phyloP scores from a whole-genome alignment of 2,888 invertebrate species.

The Petrophora chlorosata region DNA sequence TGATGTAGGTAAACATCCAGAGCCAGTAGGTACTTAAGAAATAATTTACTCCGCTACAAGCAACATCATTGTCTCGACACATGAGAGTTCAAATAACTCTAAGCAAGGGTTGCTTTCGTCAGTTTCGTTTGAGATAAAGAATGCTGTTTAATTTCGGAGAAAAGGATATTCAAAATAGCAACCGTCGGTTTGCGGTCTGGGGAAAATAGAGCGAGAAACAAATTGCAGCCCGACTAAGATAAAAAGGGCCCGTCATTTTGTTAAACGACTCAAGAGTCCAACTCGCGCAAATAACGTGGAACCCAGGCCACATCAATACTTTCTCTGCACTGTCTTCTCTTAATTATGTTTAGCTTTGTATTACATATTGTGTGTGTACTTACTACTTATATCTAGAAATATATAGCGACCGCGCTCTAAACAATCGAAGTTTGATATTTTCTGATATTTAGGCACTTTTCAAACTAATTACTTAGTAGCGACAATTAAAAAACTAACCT shows the following conservation, averaged over 20 bases:
- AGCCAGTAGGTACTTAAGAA: too few species aligned
- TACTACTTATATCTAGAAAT: too few species aligned
- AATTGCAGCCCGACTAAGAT: conserved; percentile 78
- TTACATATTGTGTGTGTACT: neutral
- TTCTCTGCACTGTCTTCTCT: conserved; percentile 11
- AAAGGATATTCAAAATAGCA: conserved; percentile 73
- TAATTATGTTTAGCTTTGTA: conserved; percentile 14
- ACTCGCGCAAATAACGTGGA: conserved; percentile 62
- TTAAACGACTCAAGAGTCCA: conserved; percentile 72
- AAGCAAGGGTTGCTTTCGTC: neutral
- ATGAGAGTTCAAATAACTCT: neutral
- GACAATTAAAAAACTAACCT: too few species aligned
- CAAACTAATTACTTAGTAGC: too few species aligned
- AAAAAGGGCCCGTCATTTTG: conserved; percentile 81
- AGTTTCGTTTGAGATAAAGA: conserved; percentile 32
- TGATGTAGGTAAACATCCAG: too few species aligned
- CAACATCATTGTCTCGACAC: too few species aligned
- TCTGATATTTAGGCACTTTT: too few species aligned
- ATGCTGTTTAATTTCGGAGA: conserved; percentile 66
- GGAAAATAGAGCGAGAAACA: conserved; percentile 76
- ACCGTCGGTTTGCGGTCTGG: conserved; percentile 68
- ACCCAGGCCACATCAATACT: conserved; percentile 51
- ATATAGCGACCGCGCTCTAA: too few species aligned
- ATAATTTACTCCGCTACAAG: too few species aligned
- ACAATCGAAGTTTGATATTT: too few species aligned